Conservation (phyloP, 2,888 invertebrate species). For the Eupeodes luniger region DNA sequence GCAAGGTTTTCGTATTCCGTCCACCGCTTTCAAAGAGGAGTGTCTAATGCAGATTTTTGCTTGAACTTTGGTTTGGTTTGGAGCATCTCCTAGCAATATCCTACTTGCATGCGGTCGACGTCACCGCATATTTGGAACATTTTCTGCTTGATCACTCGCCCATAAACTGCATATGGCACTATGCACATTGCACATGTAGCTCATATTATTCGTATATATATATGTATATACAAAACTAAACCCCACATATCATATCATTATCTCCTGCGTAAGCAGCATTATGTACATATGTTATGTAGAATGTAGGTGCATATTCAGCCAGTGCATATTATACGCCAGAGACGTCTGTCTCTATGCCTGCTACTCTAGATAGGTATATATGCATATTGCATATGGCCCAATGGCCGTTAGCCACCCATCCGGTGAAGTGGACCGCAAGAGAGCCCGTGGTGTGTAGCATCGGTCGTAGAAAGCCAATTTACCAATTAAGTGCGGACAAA, state of each 20-base stretch:
- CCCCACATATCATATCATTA: slow-evolving; percentile 53
- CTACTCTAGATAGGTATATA: background rate
- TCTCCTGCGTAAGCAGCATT: slow-evolving; percentile 29
- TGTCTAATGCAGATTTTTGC: slow-evolving; percentile 73
- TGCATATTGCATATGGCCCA: background rate
- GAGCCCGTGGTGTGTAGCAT: slow-evolving; percentile 70
- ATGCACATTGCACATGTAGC: background rate
- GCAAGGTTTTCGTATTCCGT: background rate
- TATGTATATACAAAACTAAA: background rate
- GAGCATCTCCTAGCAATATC: slow-evolving; percentile 72
- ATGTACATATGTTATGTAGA: background rate
- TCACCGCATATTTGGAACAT: slow-evolving; percentile 75
- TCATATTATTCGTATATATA: too few relatives aligned
- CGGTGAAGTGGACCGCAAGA: slow-evolving; percentile 73
- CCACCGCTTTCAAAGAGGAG: slow-evolving; percentile 24
- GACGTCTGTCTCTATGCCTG: slow-evolving; percentile 2
- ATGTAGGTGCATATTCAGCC: background rate
- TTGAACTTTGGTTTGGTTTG: slow-evolving; percentile 55
- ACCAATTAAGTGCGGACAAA: slow-evolving; percentile 76
- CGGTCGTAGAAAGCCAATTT: slow-evolving; percentile 75
- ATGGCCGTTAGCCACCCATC: slow-evolving; percentile 47
- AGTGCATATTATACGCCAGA: background rate
- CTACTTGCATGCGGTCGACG: slow-evolving; percentile 62
- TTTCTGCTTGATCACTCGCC: slow-evolving; percentile 75
- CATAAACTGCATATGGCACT: slow-evolving; percentile 74